Evolutionary conservation across 2,888 invertebrate species (phyloP), one percentile per base, ranked within the genome.

Genomic region (Tipula lateralis): DNA sequence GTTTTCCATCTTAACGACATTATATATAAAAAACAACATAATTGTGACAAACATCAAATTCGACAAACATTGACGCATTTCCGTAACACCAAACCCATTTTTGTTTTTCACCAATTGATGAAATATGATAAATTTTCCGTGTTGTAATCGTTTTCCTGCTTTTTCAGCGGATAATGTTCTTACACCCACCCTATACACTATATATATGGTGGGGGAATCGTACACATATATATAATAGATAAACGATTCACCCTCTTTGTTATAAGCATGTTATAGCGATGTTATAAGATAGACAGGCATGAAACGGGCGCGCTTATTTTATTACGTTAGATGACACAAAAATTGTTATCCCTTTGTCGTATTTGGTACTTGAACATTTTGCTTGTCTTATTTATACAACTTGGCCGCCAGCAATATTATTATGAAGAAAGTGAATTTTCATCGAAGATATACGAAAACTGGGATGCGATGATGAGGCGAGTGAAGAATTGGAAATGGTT

Each of bases 1-100:
- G 19, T 66, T 66, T 66, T 12, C 66, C 66, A 12, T 66, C 66
- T 66, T 66, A 66, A 66, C 66, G 5, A 66, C 66, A 66, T 66
- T 19, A 50, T 4, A 50, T 50, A 50, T 6, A 36, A 36, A 36
- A 36, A 36, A 36, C 9, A 36, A 12, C 36, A 44, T 44, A 44
- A 44, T 44, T 66, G 19, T 24, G 66, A 66, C 66, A 66, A 66
- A 66, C 66, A 66, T 24, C 66, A 66, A 66, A 66, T 66, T 66
- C 24, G 66, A 66, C 66, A 66, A 66, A 66, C 66, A 66, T 66
- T 66, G 66, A 24, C 66, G 66, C 66, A 66, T 66, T 66, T 66
- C 66, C 66, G 66, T 66, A 66, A 66, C 66, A 66, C 24, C 66
- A 66, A 66, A 66, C 66, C 66, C 66, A 66, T 66, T 66, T 66